A percentile compares a stretch with the other conserved stretches of the same genome.
Evolutionary conservation across 2,888 invertebrate species (phyloP).

Genomic region (Amiota mariae): DNA sequence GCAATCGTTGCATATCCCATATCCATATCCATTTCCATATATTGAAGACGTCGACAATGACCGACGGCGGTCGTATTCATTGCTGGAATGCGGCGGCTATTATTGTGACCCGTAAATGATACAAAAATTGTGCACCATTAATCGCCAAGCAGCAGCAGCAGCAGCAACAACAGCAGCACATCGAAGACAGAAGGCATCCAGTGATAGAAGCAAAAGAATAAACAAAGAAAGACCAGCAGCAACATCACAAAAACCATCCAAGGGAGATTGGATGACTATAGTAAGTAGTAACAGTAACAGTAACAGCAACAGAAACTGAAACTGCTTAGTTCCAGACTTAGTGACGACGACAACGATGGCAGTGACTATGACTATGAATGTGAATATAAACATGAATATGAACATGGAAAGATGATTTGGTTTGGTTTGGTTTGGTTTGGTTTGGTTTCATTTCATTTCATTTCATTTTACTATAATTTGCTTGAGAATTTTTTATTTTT

Average conservation of each 20-base stretch:
- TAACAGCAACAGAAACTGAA: background rate
- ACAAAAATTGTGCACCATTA: constrained; percentile 70
- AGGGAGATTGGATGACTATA: background rate
- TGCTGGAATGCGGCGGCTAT: constrained; percentile 41
- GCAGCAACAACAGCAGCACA: constrained; percentile 41
- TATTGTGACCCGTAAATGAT: constrained; percentile 70
- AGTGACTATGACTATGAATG: no score
- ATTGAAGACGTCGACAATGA: constrained; percentile 24
- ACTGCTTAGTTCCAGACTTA: constrained; percentile 1
- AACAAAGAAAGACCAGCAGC: constrained; percentile 30
- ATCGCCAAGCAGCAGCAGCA: constrained; percentile 59
- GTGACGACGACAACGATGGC: background rate
- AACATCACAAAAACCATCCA: constrained; percentile 50
- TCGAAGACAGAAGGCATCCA: no score
- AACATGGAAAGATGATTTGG: no score
- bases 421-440: no score
- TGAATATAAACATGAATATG: no score
- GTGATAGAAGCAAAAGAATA: no score
- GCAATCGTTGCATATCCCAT: background rate
- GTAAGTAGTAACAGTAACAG: background rate
- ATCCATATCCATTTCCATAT: constrained; percentile 5
- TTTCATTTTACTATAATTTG: no score
- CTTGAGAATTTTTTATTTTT: no score
- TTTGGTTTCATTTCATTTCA: no score
- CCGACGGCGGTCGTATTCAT: constrained; percentile 22